Base-by-base conservation (phyloP, 2,888 invertebrate genomes). In the Agrochola macilenta region DNA sequence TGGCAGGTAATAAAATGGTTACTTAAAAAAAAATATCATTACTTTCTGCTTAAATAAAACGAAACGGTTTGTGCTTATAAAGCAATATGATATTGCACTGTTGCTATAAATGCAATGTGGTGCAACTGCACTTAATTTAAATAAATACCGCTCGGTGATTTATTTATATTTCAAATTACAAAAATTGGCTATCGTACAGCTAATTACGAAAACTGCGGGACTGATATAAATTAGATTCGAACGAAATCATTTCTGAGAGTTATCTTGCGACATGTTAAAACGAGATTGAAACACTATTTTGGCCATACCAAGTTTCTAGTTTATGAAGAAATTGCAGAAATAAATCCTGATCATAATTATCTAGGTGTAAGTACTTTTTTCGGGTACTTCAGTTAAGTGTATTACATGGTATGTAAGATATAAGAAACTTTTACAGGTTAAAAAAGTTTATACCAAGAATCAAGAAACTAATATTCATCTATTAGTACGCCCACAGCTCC, bases 121-220 rank as follows among this genome's bases (percentile, higher is more conserved):
- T 35, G 80, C 26, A 83, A 81, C 43, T 52, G 26, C 35, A 43
- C 35, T 84, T 81, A 79, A 84, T 81, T 69, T 73, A 68, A 81
- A 81, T 84, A 58, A 83, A 64, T 64, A 73, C 39, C 30, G 54
- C 30, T 3, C 0, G 11, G 8, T 35, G 64, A 84, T 66, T 84
- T 72, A 83, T 61, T 79, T 79, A 66, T 84, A 79, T 72, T 81
- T 72, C 46, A 79, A 84, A 81, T 84, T 79, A 66, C 84, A 79
- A 84, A 81, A 84, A 72, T 79, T 52, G 72, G 11, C 1, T 26
- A 20, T 61, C 57, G 43, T 66, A 61, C 35, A 46, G 26, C 74
- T 81, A 81, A 81, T 81, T 81, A 79, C 35, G 35, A 79, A 49
- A 72, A 61, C 30, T 71, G 72, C 80, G 72, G 43, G 65, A 46